Conservation (phyloP, 2,113 vertebrate species). For the Aegithalos caudatus region DNA sequence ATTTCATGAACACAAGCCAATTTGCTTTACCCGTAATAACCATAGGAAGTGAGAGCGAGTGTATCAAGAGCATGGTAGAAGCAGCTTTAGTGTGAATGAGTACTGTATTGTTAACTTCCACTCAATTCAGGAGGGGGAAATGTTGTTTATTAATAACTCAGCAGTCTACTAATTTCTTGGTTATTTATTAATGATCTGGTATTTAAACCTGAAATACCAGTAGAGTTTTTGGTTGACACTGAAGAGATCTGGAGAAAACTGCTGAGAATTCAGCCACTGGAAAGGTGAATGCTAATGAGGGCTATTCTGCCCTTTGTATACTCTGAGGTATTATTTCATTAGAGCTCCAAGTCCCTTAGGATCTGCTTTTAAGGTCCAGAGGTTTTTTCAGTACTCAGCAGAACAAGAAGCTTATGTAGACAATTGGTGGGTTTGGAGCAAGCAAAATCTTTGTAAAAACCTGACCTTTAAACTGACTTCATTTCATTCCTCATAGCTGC, state of each 20-base stretch:
- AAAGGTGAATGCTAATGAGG: not conserved
- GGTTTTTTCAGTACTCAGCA: not conserved
- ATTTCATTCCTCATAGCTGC: not conserved
- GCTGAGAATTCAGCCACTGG: not conserved
- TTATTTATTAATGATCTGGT: slow-evolving; percentile 23
- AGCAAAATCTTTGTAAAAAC: not conserved
- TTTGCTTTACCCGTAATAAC: not conserved
- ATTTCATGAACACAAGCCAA: not conserved
- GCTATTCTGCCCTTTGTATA: not conserved
- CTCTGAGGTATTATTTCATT: not conserved
- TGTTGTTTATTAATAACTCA: not conserved
- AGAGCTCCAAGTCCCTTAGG: not conserved
- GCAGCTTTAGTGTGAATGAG: not conserved
- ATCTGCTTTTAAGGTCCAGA: not conserved
- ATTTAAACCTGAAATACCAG: not conserved
- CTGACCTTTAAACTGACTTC: not conserved
- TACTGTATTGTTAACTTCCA: not conserved
- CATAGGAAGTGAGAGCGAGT: accelerated
- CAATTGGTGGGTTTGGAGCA: not conserved
- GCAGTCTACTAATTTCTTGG: not conserved
- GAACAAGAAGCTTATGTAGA: not conserved
- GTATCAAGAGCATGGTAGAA: not conserved
- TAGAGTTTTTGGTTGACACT: not conserved
- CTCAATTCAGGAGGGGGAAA: not conserved
- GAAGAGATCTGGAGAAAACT: not conserved